Evolutionary conservation across 2,888 invertebrate genomes (phyloP).

Genomic region (Oeneis ivallda): DNA sequence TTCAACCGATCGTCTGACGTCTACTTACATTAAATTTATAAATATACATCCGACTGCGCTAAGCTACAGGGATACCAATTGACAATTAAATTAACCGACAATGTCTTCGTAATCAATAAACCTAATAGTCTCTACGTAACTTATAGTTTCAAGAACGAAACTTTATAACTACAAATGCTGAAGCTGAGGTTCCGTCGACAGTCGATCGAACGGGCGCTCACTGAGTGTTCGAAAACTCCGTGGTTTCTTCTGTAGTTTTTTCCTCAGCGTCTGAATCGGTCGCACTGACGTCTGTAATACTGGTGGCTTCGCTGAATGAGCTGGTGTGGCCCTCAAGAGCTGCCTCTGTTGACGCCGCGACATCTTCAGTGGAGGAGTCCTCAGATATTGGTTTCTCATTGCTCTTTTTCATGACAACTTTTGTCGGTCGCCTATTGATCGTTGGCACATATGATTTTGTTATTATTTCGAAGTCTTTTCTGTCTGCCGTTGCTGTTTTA

Average conservation of each 20-base stretch:
- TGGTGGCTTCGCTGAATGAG: constrained; percentile 32
- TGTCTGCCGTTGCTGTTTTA: constrained; percentile 49
- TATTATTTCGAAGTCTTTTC: constrained; percentile 72
- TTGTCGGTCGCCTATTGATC: constrained; percentile 65
- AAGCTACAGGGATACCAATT: constrained; percentile 49
- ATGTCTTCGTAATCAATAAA: constrained; percentile 55
- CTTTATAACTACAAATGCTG: constrained; percentile 74
- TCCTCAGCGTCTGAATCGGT: constrained; percentile 39
- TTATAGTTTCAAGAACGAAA: constrained; percentile 76
- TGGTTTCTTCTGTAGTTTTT: constrained; percentile 42
- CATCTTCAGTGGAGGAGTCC: constrained; percentile 39
- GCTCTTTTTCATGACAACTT: constrained; percentile 64
- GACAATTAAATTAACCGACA: constrained; percentile 55
- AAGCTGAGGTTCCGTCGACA: constrained; percentile 66
- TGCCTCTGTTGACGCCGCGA: constrained; percentile 38
- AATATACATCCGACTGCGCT: constrained; percentile 42
- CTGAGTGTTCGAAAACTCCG: constrained; percentile 46
- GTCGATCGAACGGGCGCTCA: constrained; percentile 43
- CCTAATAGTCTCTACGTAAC: constrained; percentile 75
- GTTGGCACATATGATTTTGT: constrained; percentile 69
- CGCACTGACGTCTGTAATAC: constrained; percentile 33
- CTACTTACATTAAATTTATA: constrained; percentile 57
- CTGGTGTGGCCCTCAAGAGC: not conserved
- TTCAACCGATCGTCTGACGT: constrained; percentile 55
- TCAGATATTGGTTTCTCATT: constrained; percentile 50